phyloP scores from a whole-genome alignment of 2,888 invertebrate genomes.

The Elysia crispata region DNA sequence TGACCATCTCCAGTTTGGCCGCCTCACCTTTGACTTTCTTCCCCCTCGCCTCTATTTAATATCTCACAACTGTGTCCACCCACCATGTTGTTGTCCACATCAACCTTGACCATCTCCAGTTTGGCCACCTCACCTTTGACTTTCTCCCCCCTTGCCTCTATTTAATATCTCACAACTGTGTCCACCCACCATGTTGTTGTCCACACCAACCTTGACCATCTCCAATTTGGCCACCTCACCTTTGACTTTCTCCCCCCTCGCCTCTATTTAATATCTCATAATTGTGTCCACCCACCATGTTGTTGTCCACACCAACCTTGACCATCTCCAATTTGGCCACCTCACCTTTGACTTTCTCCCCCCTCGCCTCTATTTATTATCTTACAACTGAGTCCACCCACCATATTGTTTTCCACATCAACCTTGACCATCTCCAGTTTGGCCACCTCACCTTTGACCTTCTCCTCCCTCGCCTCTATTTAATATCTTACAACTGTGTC shows the following conservation, averaged over 20 bases:
- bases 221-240: constrained; percentile 52
- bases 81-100: constrained; percentile 72
- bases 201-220: constrained; percentile 71
- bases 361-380: not conserved
- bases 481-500: not conserved
- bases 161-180: constrained; percentile 70
- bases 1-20: constrained; percentile 63
- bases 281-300: constrained; percentile 70
- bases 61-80: too few relatives aligned
- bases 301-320: constrained; percentile 71
- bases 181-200: constrained; percentile 71
- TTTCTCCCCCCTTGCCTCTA: constrained; percentile 65
- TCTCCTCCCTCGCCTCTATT: too few relatives aligned
- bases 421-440: constrained; percentile 68
- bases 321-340: constrained; percentile 63
- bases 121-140: not conserved
- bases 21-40: not conserved
- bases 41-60: not conserved
- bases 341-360: not conserved
- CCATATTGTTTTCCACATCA: constrained; percentile 71
- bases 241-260: constrained; percentile 61
- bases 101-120: constrained; percentile 69
- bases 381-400: constrained; percentile 49
- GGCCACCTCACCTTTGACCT: not conserved
- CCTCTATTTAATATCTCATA: constrained; percentile 70